Base-by-base conservation (phyloP, 1,140 invertebrate genomes). In the Pseudomyrmex flavicornis region DNA sequence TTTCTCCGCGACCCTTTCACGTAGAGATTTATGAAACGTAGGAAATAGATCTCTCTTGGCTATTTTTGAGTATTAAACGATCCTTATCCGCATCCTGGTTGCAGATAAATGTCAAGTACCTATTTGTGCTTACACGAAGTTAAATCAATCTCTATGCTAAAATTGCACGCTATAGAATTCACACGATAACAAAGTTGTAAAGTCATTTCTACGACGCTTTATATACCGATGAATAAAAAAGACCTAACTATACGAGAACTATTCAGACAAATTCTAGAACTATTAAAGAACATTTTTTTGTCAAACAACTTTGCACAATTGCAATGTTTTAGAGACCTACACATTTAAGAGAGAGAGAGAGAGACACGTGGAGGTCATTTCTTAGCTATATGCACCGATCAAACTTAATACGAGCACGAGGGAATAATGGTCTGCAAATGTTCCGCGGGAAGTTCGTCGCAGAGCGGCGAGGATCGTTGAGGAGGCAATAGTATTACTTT, bases 401-500 rank as follows among this genome's bases (percentile, higher is more conserved):
- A 56, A 35, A 58, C 22, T 73, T 61, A 50, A 74, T 62, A 62
- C 48, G 48, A 69, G 22, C 61, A 74, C 68, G 61, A 4, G 26
- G 22, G 50, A 73, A 73, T 85, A 87, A 88, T 85, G 86, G 76
- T 58, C 68, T n/a, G 69, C 65, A 83, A 88, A 82, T 84, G 62
- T 88, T 66, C 82, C 46, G 26, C 62, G 59, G 61, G 46, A 79
- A 70, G 68, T 76, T 84, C 62, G 35, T 79, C 48, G 50, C 59
- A 58, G 61, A 76, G 72, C 48, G 56, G 65, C 44, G 65, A 54
- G 70, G 69, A 88, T 88, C 76, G 86, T 85, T 68, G 63, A 70
- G 76, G 62, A 83, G 69, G 68, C 77, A 89, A 80, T 85, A 65
- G 58, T 85, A 65, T 85, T 82, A 85, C 73, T 85, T 77, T 85